Conservation (phyloP, 1,140 invertebrate species). For the Andrena cerasifolii region DNA sequence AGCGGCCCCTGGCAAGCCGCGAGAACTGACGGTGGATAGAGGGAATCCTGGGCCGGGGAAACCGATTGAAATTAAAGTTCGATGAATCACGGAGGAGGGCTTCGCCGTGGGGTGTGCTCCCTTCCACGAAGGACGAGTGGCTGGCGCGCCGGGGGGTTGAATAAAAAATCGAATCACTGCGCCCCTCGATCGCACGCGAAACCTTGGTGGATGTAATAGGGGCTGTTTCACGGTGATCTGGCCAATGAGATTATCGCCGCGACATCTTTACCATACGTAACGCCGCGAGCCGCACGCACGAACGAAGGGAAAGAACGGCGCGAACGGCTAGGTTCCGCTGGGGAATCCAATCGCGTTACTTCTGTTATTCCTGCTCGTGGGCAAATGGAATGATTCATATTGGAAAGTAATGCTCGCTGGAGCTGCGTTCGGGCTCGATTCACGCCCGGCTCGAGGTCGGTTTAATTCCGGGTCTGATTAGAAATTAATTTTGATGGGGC, state of each 20-base stretch:
- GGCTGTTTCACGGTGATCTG: not conserved
- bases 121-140: not conserved
- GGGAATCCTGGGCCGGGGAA: not conserved
- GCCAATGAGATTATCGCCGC: not conserved
- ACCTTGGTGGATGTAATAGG: not conserved
- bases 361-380: no score
- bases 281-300: no score
- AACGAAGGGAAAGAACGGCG: no score
- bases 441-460: no score
- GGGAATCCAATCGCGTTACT: no score
- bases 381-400: no score
- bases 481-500: no score
- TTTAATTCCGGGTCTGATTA: no score
- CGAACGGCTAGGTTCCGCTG: no score
- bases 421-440: no score
- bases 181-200: conserved; percentile 4
- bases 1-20: not conserved
- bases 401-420: no score
- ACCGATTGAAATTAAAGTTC: conserved; percentile 61
- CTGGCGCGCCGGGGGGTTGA: conserved; percentile 11
- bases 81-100: conserved; percentile 51
- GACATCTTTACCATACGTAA: not conserved
- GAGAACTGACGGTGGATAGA: conserved; percentile 17
- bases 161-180: conserved; percentile 53
- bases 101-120: not conserved